Evolutionary conservation across 2,888 invertebrate genomes (phyloP).

Genomic region (Pinctada fucata): DNA sequence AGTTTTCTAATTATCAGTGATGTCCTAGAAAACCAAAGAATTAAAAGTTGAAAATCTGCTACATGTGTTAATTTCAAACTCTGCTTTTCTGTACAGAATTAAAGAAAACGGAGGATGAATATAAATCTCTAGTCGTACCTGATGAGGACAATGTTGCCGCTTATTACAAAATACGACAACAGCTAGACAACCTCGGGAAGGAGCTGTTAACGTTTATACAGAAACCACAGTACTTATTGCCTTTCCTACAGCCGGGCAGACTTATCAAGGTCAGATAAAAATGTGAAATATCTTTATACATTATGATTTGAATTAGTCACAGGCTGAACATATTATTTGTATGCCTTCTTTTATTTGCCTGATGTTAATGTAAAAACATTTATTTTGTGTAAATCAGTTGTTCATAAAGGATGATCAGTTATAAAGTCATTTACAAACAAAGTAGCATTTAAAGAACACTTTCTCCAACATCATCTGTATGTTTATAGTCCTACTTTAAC

Average conservation of each 20-base stretch:
- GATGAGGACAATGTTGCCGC: slow-evolving; percentile 87
- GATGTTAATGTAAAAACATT: neutral
- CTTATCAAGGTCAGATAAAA: slow-evolving; percentile 86
- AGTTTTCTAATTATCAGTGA: too few relatives aligned
- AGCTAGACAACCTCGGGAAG: slow-evolving; percentile 85
- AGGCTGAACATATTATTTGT: neutral
- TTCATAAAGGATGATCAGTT: too few relatives aligned
- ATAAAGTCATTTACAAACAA: too few relatives aligned
- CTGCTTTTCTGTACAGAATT: slow-evolving; percentile 57
- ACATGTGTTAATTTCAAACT: too few relatives aligned
- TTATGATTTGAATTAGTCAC: neutral
- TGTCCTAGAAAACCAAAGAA: too few relatives aligned
- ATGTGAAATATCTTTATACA: neutral
- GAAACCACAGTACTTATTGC: slow-evolving; percentile 91
- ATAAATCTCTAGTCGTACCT: slow-evolving; percentile 79
- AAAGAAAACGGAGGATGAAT: slow-evolving; percentile 67
- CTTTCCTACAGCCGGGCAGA: slow-evolving; percentile 96
- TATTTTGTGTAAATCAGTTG: neutral
- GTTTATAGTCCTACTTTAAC: too few relatives aligned
- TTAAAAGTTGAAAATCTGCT: too few relatives aligned
- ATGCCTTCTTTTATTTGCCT: neutral
- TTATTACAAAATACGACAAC: slow-evolving; percentile 90
- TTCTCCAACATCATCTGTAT: too few relatives aligned
- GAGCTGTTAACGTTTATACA: slow-evolving; percentile 89
- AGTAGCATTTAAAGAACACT: too few relatives aligned